Percentiles rank a stretch among this genome's conserved stretches.
Conservation (phyloP, 2,797 vertebrate species). For the Molossus alvarezi region DNA sequence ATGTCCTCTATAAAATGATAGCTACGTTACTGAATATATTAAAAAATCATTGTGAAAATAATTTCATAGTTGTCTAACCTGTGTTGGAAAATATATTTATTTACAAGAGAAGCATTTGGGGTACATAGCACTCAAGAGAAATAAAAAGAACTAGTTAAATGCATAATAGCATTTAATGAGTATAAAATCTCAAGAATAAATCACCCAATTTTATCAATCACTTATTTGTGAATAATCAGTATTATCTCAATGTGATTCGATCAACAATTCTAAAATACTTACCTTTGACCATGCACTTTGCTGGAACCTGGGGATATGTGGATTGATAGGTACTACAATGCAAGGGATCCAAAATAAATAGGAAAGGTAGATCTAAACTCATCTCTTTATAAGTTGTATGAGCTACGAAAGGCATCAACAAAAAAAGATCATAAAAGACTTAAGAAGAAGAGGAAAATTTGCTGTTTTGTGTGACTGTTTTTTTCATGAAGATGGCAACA, state of each 20-base stretch:
- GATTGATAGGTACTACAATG: not conserved
- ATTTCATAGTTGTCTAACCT: not conserved
- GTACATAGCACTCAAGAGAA: not conserved
- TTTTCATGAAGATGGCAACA: not conserved
- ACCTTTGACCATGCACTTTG: accelerated
- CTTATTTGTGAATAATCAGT: not conserved
- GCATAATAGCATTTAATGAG: not conserved
- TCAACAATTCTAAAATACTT: not conserved
- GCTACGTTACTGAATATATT: not conserved
- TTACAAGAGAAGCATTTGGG: not conserved
- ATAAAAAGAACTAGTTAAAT: not conserved
- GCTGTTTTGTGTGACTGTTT: too few relatives aligned
- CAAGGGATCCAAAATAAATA: not conserved
- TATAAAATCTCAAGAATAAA: not conserved
- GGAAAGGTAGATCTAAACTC: not conserved
- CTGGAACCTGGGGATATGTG: not conserved
- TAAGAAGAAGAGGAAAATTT: not conserved
- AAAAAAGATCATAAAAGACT: not conserved
- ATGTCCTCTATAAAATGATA: not conserved
- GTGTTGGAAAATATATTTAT: not conserved
- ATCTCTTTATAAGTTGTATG: not conserved
- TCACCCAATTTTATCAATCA: not conserved
- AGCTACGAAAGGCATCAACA: not conserved
- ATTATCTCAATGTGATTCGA: not conserved
- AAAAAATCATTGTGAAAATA: not conserved